Conservation (phyloP, 1,140 invertebrate species). For the Cydia splendana region DNA sequence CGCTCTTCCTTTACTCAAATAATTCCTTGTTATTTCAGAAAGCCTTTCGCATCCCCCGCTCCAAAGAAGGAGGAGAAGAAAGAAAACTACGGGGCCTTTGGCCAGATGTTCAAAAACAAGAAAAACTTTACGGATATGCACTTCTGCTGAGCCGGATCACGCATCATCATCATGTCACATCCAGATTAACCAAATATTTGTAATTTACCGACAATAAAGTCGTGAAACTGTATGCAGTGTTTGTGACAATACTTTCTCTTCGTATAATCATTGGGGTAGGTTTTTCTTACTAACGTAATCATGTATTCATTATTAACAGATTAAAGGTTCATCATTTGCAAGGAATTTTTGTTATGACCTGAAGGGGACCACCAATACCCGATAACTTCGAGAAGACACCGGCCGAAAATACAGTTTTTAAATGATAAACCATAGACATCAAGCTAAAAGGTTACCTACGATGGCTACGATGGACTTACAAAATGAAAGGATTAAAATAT, state of each 20-base stretch:
- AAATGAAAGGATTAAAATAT: no score
- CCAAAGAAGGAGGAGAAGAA: conserved; percentile 72
- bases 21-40: conserved; percentile 53
- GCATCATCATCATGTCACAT: conserved; percentile 49
- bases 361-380: background rate
- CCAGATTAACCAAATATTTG: conserved; percentile 40
- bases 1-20: no score
- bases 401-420: no score
- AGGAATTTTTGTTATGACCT: conserved; percentile 23
- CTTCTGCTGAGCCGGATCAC: conserved; percentile 79
- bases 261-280: conserved; percentile 24
- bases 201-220: conserved; percentile 47
- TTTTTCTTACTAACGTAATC: conserved; percentile 27
- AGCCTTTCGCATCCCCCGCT: conserved; percentile 46
- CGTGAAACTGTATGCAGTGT: conserved; percentile 27
- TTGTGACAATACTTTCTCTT: conserved; percentile 32
- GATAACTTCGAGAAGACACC: background rate
- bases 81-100: conserved; percentile 84
- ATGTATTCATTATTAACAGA: conserved; percentile 31
- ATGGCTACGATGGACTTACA: no score
- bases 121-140: conserved; percentile 86
- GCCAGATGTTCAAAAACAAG: conserved; percentile 86
- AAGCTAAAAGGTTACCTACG: no score
- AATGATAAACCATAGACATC: no score
- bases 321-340: conserved; percentile 24